Percentiles rank a stretch among this genome's conserved stretches.
Conservation (phyloP, 1,140 invertebrate species). For the Drosophila dunni region DNA sequence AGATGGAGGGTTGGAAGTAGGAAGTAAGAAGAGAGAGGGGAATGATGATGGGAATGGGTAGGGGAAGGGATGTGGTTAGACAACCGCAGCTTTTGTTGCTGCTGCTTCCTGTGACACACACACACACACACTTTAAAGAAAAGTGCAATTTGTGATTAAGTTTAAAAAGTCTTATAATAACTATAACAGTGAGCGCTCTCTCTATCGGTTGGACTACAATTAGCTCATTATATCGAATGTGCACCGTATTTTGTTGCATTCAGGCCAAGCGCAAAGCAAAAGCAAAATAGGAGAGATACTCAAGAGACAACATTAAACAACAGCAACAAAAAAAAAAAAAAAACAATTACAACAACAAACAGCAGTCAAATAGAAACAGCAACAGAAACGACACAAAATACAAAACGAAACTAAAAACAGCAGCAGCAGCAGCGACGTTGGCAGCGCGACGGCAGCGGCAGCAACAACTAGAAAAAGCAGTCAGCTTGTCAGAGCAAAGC, state of each 20-base stretch:
- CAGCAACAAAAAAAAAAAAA: slow-evolving; percentile 35
- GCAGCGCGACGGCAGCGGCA: neutral
- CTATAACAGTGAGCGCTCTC: neutral
- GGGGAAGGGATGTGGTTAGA: slow-evolving; percentile 2
- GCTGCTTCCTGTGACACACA: neutral
- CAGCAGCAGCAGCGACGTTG: slow-evolving; percentile 6
- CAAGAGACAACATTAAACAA: slow-evolving; percentile 55
- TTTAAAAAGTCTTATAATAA: neutral
- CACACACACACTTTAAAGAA: neutral
- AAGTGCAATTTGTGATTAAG: neutral
- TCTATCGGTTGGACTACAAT: slow-evolving; percentile 17
- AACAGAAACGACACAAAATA: slow-evolving; percentile 52
- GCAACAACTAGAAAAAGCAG: slow-evolving; percentile 14
- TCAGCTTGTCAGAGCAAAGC: neutral
- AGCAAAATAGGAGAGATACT: slow-evolving; percentile 46
- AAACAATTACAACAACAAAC: slow-evolving; percentile 44
- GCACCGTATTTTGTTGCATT: slow-evolving; percentile 51
- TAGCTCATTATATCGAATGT: slow-evolving; percentile 36
- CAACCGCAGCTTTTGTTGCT: neutral
- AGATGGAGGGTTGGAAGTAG: too few relatives aligned
- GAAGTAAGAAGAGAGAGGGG: too few relatives aligned
- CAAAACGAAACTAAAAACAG: slow-evolving; percentile 48
- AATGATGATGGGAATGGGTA: too few relatives aligned
- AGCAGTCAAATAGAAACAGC: slow-evolving; percentile 32
- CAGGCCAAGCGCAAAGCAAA: slow-evolving; percentile 69